Percentiles rank a stretch among this genome's conserved stretches.
Conservation (phyloP, 2,797 vertebrate genomes). For the Cossypha caffra region DNA sequence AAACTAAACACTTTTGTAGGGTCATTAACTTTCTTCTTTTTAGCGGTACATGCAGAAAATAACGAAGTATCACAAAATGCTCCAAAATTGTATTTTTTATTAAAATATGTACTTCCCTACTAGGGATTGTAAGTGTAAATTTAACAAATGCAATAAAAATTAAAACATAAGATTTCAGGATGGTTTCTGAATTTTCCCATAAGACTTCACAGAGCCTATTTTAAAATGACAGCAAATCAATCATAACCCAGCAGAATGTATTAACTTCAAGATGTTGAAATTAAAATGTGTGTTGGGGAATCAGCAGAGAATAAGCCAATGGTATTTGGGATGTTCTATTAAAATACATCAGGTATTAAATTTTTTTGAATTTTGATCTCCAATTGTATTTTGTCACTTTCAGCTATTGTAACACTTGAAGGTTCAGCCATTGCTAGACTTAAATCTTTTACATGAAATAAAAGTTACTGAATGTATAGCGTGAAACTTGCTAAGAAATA, state of each 20-base stretch:
- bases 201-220: not conserved
- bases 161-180: not conserved
- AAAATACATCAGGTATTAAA: not conserved
- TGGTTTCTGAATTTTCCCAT: not conserved
- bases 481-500: not conserved
- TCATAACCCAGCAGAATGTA: not conserved
- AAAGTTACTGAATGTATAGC: not conserved
- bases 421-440: not conserved
- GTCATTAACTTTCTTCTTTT: not conserved
- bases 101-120: not conserved
- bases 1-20: not conserved
- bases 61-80: not conserved
- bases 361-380: not conserved
- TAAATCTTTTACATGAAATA: not conserved
- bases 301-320: not conserved
- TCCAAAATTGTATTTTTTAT: not conserved
- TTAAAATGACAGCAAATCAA: not conserved
- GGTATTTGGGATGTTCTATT: not conserved
- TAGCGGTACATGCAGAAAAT: not conserved
- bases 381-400: not conserved
- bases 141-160: not conserved
- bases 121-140: not conserved
- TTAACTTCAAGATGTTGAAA: not conserved
- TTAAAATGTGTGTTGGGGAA: not conserved
- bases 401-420: not conserved